Evolutionary conservation across 2,888 invertebrate genomes (phyloP).

Genomic region (Amiota mariae): DNA sequence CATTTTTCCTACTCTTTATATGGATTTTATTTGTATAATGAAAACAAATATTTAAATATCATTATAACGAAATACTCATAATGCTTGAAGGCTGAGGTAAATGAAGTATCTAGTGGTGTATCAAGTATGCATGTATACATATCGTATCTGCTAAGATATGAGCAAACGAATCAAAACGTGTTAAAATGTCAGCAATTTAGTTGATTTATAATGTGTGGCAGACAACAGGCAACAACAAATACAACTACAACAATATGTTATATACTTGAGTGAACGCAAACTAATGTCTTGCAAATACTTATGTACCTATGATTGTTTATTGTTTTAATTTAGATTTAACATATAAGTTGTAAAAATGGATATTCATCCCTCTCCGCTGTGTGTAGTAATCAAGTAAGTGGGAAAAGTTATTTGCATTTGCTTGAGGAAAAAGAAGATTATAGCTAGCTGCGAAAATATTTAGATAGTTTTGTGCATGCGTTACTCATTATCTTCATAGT

Average conservation of each 20-base stretch:
- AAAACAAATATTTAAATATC: conserved; percentile 67
- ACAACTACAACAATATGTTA: conserved; percentile 40
- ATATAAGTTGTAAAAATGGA: too few species aligned
- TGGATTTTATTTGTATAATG: conserved; percentile 29
- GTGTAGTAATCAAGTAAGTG: too few species aligned
- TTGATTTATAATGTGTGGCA: conserved; percentile 61
- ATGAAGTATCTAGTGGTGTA: not conserved
- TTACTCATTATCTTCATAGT: too few species aligned
- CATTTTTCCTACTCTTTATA: too few species aligned
- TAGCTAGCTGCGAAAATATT: conserved; percentile 41
- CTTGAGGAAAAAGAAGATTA: too few species aligned
- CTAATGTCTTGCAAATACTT: conserved; percentile 9
- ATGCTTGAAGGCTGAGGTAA: not conserved
- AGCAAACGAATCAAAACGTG: conserved; percentile 58
- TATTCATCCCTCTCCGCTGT: conserved; percentile 5
- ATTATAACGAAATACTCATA: conserved; percentile 47
- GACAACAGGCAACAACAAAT: conserved; percentile 39
- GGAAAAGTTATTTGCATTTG: too few species aligned
- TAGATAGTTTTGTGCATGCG: conserved; percentile 13
- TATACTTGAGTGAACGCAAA: not conserved
- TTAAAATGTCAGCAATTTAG: conserved; percentile 67
- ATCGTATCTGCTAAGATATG: conserved; percentile 30
- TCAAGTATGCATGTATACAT: conserved; percentile 11
- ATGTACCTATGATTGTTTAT: too few species aligned
- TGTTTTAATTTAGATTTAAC: too few species aligned